phyloP scores from a whole-genome alignment of 1,140 invertebrate species.

The Zaprionus ghesquierei region DNA sequence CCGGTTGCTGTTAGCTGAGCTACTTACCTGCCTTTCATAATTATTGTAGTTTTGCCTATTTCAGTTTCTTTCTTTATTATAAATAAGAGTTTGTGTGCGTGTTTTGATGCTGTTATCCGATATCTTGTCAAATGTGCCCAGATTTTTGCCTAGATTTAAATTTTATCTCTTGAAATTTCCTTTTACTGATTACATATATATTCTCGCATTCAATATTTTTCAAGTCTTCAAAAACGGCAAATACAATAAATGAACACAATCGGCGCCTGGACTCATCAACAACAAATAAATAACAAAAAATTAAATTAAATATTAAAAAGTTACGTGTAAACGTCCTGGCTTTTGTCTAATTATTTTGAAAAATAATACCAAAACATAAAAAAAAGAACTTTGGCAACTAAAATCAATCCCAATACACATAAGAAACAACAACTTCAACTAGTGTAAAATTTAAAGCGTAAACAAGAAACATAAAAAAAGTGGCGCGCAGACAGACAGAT shows the following conservation, averaged over 20 bases:
- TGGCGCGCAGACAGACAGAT: conserved; percentile 15
- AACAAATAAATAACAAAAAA: conserved; percentile 18
- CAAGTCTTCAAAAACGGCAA: conserved; percentile 33
- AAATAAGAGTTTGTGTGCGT: conserved; percentile 13
- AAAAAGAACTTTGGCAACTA: conserved; percentile 72
- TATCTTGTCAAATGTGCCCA: conserved; percentile 47
- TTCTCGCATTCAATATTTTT: conserved; percentile 30
- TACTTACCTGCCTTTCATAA: conserved; percentile 74
- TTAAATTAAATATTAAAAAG: conserved; percentile 66
- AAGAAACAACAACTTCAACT: conserved; percentile 48
- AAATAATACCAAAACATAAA: conserved; percentile 40
- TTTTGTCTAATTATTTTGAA: conserved; percentile 81
- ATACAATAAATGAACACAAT: conserved; percentile 8
- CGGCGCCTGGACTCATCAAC: conserved; percentile 7
- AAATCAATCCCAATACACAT: conserved; percentile 55
- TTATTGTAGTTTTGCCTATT: conserved; percentile 70
- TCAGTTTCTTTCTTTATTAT: conserved; percentile 43
- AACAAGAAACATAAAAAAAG: conserved; percentile 30
- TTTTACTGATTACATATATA: conserved; percentile 28
- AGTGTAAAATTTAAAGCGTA: conserved; percentile 68
- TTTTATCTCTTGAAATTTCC: conserved; percentile 36
- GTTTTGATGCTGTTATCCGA: conserved; percentile 38
- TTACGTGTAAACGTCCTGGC: conserved; percentile 82
- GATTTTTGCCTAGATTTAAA: conserved; percentile 30
- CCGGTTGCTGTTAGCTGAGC: conserved; percentile 52